These are phyloP conservation scores for Oxygymnocypris stewartii DNA, from an alignment of 2,113 vertebrate species.

Conservation along the genomic window DNA sequence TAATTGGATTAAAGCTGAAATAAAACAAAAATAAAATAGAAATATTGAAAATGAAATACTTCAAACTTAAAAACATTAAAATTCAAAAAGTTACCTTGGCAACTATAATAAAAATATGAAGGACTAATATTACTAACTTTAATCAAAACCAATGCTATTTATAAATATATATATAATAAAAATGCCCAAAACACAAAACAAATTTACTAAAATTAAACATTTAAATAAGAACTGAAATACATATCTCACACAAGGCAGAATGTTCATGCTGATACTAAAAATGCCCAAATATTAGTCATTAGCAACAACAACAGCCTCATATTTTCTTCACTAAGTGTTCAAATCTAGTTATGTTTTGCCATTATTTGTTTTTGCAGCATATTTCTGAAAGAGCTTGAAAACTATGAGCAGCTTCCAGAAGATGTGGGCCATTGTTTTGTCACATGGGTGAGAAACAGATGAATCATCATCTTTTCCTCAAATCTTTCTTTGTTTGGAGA, in stretches of 20 bases:
- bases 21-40: neutral
- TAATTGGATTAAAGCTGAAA: neutral
- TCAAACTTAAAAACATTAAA: neutral
- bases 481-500: neutral
- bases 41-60: neutral
- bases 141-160: no score
- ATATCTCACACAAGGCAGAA: neutral
- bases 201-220: no score
- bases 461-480: neutral
- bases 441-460: constrained; percentile 86
- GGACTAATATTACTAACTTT: no score
- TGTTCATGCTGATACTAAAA: neutral
- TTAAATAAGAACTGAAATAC: no score
- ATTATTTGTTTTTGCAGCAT: constrained; percentile 77
- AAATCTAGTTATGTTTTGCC: neutral
- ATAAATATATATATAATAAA: no score
- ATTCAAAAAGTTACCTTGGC: neutral
- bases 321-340: neutral
- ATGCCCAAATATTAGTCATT: neutral
- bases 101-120: neutral
- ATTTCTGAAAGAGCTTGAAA: constrained; percentile 97
- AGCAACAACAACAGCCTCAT: neutral
- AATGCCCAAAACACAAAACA: no score
- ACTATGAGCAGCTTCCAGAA: constrained; percentile 97
- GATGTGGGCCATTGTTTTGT: constrained; percentile 98